These are phyloP conservation scores for Yponomeuta sedellus DNA, from an alignment of 2,888 invertebrate genomes.

Conservation along the genomic window DNA sequence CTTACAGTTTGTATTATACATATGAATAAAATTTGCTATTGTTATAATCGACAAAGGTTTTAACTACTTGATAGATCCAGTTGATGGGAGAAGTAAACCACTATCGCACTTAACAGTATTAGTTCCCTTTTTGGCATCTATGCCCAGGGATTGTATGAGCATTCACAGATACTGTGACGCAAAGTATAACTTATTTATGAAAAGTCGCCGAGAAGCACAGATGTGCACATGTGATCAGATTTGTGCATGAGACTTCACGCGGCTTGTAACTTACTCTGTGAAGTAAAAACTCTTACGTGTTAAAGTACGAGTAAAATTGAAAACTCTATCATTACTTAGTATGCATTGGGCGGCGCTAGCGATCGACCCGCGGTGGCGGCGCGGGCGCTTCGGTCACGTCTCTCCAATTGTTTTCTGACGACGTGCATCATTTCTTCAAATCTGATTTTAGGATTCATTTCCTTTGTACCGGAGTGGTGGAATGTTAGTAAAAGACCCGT, in stretches of 20 bases:
- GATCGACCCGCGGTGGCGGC: constrained; percentile 56
- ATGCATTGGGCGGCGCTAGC: constrained; percentile 68
- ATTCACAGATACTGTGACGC: background rate
- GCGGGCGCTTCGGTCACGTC: constrained; percentile 55
- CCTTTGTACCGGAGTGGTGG: constrained; percentile 23
- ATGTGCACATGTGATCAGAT: constrained; percentile 23
- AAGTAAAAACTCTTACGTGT: constrained; percentile 1
- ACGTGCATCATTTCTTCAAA: constrained; percentile 73
- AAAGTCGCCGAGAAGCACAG: constrained; percentile 33
- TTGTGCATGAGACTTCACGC: constrained; percentile 27
- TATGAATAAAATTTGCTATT: background rate
- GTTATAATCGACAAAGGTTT: background rate
- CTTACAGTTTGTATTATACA: constrained; percentile 38
- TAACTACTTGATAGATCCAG: background rate
- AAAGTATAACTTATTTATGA: constrained; percentile 57
- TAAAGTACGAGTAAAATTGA: constrained; percentile 53
- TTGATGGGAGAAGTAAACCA: no score
- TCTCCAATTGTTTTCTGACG: constrained; percentile 74
- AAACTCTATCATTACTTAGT: constrained; percentile 68
- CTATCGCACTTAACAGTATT: background rate
- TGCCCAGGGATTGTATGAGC: background rate
- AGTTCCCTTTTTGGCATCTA: background rate
- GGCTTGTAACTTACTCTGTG: constrained; percentile 14
- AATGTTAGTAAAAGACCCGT: no score
- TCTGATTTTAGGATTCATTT: constrained; percentile 64